phyloP scores from a whole-genome alignment of 1,140 invertebrate species.

The Andricus grossulariae region DNA sequence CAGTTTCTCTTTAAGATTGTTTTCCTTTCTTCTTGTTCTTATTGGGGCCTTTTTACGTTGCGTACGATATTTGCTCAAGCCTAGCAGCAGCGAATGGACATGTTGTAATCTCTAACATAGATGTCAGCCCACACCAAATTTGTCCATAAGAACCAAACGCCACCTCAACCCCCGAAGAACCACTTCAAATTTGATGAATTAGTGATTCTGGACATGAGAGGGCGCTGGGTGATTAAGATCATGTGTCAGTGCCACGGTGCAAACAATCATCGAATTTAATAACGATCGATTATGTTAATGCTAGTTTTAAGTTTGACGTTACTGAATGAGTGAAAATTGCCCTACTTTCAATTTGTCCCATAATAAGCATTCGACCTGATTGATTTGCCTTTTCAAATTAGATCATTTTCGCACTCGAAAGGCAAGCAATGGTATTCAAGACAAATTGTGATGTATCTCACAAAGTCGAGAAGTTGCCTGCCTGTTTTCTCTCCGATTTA shows the following conservation, averaged over 20 bases:
- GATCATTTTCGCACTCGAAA: slow-evolving; percentile 18
- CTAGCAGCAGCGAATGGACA: slow-evolving; percentile 71
- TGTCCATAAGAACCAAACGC: slow-evolving; percentile 63
- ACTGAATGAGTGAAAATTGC: slow-evolving; percentile 59
- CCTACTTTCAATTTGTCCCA: slow-evolving; percentile 62
- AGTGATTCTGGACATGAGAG: slow-evolving; percentile 36
- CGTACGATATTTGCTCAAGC: slow-evolving; percentile 65
- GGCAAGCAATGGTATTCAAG: slow-evolving; percentile 24
- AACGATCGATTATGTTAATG: slow-evolving; percentile 71
- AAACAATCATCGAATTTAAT: slow-evolving; percentile 75
- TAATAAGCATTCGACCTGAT: slow-evolving; percentile 68
- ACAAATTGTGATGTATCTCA: slow-evolving; percentile 44
- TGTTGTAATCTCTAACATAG: slow-evolving; percentile 76
- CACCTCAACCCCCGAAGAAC: slow-evolving; percentile 4
- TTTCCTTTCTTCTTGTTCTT: slow-evolving; percentile 25
- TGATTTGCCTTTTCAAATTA: slow-evolving; percentile 47
- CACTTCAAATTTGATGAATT: slow-evolving; percentile 11
- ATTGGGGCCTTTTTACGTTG: slow-evolving; percentile 43
- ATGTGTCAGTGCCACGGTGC: slow-evolving; percentile 75
- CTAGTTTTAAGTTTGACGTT: slow-evolving; percentile 59
- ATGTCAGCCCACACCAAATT: slow-evolving; percentile 76
- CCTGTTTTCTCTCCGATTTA: slow-evolving; percentile 44
- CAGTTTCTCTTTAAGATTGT: not conserved
- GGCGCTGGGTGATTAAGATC: slow-evolving; percentile 52
- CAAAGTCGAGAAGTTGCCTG: slow-evolving; percentile 47